Percentiles rank a stretch among this genome's conserved stretches.
These are phyloP conservation scores for Diceros bicornis DNA, from an alignment of 2,797 vertebrate species.

Conservation along the genomic window DNA sequence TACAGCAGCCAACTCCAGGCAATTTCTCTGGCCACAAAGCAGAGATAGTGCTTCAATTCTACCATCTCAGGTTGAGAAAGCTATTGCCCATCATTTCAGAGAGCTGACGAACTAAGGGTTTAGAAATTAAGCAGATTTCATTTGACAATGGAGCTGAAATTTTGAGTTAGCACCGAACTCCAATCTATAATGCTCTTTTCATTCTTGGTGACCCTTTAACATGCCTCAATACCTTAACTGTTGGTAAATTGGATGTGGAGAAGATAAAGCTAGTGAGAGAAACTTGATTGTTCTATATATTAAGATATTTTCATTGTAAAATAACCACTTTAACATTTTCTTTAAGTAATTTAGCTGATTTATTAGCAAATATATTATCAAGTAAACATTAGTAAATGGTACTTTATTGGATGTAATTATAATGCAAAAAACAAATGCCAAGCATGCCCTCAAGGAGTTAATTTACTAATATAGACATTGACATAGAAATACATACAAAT, in stretches of 20 bases:
- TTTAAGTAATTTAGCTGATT: neutral
- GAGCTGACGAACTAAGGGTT: neutral
- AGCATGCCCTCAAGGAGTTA: neutral
- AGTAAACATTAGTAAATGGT: neutral
- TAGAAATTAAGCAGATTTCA: slow-evolving; percentile 29
- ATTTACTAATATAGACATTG: neutral
- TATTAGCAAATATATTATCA: neutral
- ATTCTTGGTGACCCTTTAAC: neutral
- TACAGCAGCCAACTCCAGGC: neutral
- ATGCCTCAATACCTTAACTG: neutral
- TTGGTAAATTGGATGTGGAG: neutral
- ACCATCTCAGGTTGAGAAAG: neutral
- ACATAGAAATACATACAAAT: neutral
- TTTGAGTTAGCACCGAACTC: neutral
- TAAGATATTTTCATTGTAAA: neutral
- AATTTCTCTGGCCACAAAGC: neutral
- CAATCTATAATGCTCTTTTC: neutral
- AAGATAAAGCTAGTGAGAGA: neutral
- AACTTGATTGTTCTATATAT: neutral
- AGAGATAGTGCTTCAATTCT: neutral
- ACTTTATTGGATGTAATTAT: neutral
- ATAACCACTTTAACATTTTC: neutral
- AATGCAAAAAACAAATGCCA: neutral
- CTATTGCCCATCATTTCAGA: neutral
- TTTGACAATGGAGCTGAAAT: neutral